A percentile compares a stretch with the other conserved stretches of the same genome.
These are phyloP conservation scores for Pseudeuparius sepicola DNA, from an alignment of 2,888 invertebrate genomes.

Conservation along the genomic window DNA sequence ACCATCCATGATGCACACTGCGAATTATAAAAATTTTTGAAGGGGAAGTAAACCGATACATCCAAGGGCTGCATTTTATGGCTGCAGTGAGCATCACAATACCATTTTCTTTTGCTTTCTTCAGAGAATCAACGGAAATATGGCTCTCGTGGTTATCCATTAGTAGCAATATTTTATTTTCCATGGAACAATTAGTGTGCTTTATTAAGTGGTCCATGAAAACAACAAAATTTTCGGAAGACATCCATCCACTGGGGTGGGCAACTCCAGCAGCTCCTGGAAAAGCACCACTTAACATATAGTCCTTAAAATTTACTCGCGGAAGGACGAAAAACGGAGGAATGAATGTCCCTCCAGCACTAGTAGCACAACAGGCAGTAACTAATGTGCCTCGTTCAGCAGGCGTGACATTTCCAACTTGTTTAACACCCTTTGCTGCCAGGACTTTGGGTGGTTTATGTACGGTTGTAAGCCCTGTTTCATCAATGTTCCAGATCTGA, in stretches of 20 bases:
- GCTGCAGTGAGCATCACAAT: constrained; percentile 31
- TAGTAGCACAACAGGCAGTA: constrained; percentile 30
- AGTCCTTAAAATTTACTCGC: constrained; percentile 13
- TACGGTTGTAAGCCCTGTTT: constrained; percentile 34
- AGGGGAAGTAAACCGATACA: constrained; percentile 17
- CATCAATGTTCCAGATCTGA: constrained; percentile 31
- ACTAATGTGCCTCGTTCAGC: constrained; percentile 34
- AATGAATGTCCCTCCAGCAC: constrained; percentile 31
- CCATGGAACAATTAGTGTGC: constrained; percentile 25
- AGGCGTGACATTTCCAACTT: constrained; percentile 32
- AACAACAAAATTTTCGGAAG: constrained; percentile 24
- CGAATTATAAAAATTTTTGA: constrained; percentile 6
- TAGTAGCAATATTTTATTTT: constrained; percentile 27
- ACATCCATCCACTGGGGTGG: constrained; percentile 32
- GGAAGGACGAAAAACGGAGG: constrained; percentile 32
- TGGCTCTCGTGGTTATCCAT: constrained; percentile 31
- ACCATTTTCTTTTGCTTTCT: constrained; percentile 32
- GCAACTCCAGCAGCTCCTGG: constrained; percentile 14
- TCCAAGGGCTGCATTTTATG: constrained; percentile 33
- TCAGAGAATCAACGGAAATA: constrained; percentile 25
- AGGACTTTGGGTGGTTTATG: constrained; percentile 31
- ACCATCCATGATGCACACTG: constrained; percentile 29
- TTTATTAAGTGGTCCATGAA: constrained; percentile 30
- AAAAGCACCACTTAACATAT: constrained; percentile 15
- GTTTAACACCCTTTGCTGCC: constrained; percentile 31